Evolutionary conservation across 2,113 vertebrate genomes (phyloP), one percentile per base, ranked within the genome.

Genomic region (Odocoileus hemionus): DNA sequence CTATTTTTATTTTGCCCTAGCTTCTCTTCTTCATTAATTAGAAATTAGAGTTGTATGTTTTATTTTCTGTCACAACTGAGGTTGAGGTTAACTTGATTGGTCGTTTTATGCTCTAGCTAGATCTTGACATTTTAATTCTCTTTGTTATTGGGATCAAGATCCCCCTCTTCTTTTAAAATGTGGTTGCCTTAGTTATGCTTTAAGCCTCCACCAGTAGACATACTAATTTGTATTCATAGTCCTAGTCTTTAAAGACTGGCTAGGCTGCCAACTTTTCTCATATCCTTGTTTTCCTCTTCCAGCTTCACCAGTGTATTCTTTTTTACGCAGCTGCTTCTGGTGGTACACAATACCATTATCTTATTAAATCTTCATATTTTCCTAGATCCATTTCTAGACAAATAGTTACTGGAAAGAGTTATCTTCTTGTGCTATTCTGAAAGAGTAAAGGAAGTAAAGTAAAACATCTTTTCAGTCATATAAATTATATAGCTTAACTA

Each of bases 371-470:
- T 39, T 84, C 16, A 26, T 90, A 45, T 91, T 84, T 97, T 82
- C 67, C 55, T 58, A 95, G 60, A 7, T 83, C 80, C 0, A 21
- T 16, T 57, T 94, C 33, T 89, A 83, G 70, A n/a, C 30, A 67
- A 58, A 45, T 17, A 60, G 57, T 91, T 95, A 70, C 1, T 92
- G 7, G 15, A 19, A 67, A 79, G 61, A 96, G 80, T 94, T 93
- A n/a, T 78, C 67, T 82, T 64, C 70, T 60, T 86, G 4, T 91
- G 30, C 21, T 60, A 1, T 79, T 74, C 12, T 58, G 70, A 86
- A 96, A 89, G 30, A 96, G 55, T 93, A 54, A 94, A 80, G 67
- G 83, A 97, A 93, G 80, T 92, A 58, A 95, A 92, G 61, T 52
- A 83, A 74, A 94, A 61, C 19, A 47, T 88, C 2, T 87, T 86